These are phyloP conservation scores for Chloromyia formosa DNA, from an alignment of 2,888 invertebrate genomes.

Conservation along the genomic window DNA sequence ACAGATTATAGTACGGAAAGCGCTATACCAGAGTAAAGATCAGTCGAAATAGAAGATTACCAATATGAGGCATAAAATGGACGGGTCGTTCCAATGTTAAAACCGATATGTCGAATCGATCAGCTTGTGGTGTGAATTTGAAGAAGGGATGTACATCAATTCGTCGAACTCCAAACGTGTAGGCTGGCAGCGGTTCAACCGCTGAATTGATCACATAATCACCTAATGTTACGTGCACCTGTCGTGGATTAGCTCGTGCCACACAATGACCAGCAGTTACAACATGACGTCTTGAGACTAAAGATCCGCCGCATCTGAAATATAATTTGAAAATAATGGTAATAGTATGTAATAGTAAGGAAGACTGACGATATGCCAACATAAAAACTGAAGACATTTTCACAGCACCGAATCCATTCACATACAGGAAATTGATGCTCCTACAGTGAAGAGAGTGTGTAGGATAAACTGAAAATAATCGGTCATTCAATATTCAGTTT, in stretches of 20 bases:
- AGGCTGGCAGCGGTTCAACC: constrained; percentile 88
- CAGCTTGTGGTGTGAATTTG: constrained; percentile 92
- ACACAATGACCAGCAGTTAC: constrained; percentile 96
- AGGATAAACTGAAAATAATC: too few species aligned
- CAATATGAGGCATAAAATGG: constrained; percentile 89
- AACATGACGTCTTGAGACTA: constrained; percentile 89
- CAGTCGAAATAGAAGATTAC: constrained; percentile 59
- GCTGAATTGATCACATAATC: constrained; percentile 96
- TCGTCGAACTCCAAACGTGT: constrained; percentile 89
- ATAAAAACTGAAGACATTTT: too few species aligned
- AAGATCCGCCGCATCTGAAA: constrained; percentile 87
- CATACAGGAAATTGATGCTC: too few species aligned
- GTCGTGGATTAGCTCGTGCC: constrained; percentile 87
- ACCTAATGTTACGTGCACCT: constrained; percentile 85
- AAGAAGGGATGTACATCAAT: constrained; percentile 92
- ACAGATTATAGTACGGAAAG: neutral
- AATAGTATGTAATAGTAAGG: too few species aligned
- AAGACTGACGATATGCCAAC: too few species aligned
- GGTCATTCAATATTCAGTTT: too few species aligned
- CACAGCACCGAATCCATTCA: too few species aligned
- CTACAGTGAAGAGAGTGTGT: too few species aligned
- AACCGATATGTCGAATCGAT: constrained; percentile 91
- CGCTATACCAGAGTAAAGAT: constrained; percentile 15
- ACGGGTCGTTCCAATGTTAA: constrained; percentile 86
- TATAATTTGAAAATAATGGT: too few species aligned